Evolutionary conservation across 2,797 vertebrate genomes (phyloP), one percentile per base, ranked within the genome.

Genomic region (Sebastes cheni): DNA sequence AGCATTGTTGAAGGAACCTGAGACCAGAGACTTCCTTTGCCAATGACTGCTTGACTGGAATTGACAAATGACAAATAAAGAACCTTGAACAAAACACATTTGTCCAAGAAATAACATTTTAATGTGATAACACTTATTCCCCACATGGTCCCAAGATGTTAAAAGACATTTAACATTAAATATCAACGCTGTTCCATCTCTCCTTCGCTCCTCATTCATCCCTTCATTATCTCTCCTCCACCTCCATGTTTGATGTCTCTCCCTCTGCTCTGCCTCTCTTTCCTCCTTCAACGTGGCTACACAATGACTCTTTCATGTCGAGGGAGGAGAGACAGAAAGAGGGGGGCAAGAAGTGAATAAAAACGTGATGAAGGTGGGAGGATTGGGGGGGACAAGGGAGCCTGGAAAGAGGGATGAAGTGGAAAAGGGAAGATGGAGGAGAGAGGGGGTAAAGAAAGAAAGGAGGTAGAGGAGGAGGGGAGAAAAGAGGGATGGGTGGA

Each of bases 231-330:
- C 73, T 76, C 12, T 75, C 66, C 73, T 73, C 64, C 62, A 75
- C 72, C 73, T 77, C 72, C 67, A 74, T 79, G 71, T 80, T 79
- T 87, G 52, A 84, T 75, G 58, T 59, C 23, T 55, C 62, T 56
- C 16, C 9, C 4, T 36, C 58, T 32, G 0, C 58, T 56, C 58
- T 32, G 23, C 62, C 29, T 30, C 60, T 55, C 65, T 62, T 52
- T 29, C 58, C 22, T 36, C 50, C 67, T 23, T 71, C 83, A 46
- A 46, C 61, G n/a, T 34, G 61, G 25, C 70, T 61, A 46, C 72
- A 87, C 83, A 86, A 72, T 85, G 82, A 77, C 75, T 82, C 82
- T 78, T 87, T 86, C 68, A 86, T 72, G 72, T n/a, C 1, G 22
- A n/a, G 27, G 39, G 55, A 6, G 30, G 13, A 52, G 60, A 8